Evolutionary conservation across 2,888 invertebrate species (phyloP), one percentile per base, ranked within the genome.

Genomic region (Eupithecia inturbata): DNA sequence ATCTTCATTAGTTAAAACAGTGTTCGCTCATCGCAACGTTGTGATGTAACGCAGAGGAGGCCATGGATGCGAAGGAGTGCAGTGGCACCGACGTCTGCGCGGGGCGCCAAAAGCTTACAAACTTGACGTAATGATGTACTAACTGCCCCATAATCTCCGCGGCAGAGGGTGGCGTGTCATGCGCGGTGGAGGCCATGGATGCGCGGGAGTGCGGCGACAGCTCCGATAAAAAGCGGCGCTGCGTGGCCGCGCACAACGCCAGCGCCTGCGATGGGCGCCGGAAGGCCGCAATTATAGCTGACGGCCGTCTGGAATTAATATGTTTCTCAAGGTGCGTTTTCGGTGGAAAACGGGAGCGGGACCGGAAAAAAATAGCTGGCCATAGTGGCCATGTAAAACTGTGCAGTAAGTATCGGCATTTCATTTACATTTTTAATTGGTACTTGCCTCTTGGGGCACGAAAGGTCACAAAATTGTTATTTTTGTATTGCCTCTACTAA

Each of bases 201-300:
- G 91, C 82, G 57, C 93, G 85, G 0, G 94, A 94, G 76, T 93
- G 87, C 3, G 91, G 92, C 0, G 88, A 80, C 76, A 93, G 82
- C 74, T 94, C 94, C 0, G 93, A 93, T 1, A 94, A 83, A 81
- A 94, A 94, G 9, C 91, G 84, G 2, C 93, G 87, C 77, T 94
- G 94, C 3, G 94, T 93, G 1, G 95, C 95, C 31, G 95, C 95
- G 73, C 95, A 95, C 62, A 96, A 82, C 1, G 95, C 95, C 39
- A 95, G 87, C n/a, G 95, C 95, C 82, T 95, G 95, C 62, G 95
- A 95, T 6, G 96, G 95, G 49, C 96, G 91, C 9, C 96, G 93
- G 75, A 96, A 93, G 26, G 96, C 95, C n/a, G 96, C 96, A 77
- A 96, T 95, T 67, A 96, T 95, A 1, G 95, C 95, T 10, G 96